Evolutionary conservation across 92 coral and sea anemone genomes (phyloP).

Genomic region (Montipora capitata): DNA sequence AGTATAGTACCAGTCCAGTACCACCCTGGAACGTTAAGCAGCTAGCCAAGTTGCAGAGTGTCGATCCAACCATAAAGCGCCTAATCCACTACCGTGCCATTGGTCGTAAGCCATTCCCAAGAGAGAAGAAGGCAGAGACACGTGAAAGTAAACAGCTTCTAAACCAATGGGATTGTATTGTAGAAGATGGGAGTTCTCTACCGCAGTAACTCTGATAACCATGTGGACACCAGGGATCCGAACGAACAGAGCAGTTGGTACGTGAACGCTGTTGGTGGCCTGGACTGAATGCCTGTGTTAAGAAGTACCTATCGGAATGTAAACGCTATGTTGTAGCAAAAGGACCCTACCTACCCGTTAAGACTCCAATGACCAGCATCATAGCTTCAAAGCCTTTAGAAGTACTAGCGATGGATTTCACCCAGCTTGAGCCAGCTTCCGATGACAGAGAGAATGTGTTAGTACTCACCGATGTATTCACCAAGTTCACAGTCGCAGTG

Average conservation of each 20-base stretch:
- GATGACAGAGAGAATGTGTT: conserved; percentile 74
- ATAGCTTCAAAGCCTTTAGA: conserved; percentile 72
- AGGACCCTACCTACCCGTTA: conserved; percentile 61
- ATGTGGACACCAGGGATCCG: conserved; percentile 78
- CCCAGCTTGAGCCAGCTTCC: conserved; percentile 67
- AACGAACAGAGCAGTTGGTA: conserved; percentile 63
- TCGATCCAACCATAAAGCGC: conserved; percentile 19
- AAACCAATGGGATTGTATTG: conserved; percentile 22
- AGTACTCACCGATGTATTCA: conserved; percentile 74
- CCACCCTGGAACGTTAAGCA: conserved; percentile 8
- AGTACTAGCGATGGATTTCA: conserved; percentile 77
- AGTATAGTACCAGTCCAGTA: conserved; percentile 24
- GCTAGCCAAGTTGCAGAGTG: conserved; percentile 34
- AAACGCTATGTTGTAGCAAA: conserved; percentile 71
- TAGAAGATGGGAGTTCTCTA: conserved; percentile 48
- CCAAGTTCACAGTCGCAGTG: conserved; percentile 70
- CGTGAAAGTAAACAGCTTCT: conserved; percentile 20
- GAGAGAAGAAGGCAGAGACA: conserved; percentile 14
- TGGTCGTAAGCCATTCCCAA: conserved; percentile 13
- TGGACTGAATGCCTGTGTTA: conserved; percentile 68
- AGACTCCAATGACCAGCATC: conserved; percentile 71
- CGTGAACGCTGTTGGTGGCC: conserved; percentile 77
- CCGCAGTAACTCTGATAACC: background rate
- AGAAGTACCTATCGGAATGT: conserved; percentile 66
- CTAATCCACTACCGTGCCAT: conserved; percentile 22